phyloP scores from a whole-genome alignment of 2,888 invertebrate genomes.

The Drosophila longiperda region DNA sequence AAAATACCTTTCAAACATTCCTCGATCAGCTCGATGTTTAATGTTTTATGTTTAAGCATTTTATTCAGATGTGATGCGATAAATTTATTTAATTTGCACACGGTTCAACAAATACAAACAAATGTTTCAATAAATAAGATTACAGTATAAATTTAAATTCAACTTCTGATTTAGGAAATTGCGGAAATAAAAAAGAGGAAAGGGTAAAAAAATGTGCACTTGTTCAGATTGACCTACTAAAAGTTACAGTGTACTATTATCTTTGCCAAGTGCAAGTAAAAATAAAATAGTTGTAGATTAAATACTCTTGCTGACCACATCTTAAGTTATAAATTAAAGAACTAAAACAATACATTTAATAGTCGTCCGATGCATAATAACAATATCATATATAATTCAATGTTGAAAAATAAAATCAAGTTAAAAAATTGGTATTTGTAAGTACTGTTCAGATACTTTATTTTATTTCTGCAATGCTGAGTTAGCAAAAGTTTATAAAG shows the following conservation, averaged over 20 bases:
- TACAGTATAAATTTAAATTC: neutral
- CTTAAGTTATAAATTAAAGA: neutral
- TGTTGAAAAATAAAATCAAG: neutral
- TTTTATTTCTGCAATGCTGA: neutral
- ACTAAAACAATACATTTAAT: neutral
- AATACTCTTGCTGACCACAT: neutral
- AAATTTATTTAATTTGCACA: neutral
- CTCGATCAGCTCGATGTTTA: conserved; percentile 76
- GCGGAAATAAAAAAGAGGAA: neutral
- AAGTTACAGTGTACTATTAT: neutral
- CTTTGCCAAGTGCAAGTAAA: neutral
- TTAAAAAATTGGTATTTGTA: neutral
- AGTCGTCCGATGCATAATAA: neutral
- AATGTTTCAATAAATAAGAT: conserved; percentile 29
- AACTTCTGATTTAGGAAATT: neutral
- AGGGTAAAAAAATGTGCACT: neutral
- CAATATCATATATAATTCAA: neutral
- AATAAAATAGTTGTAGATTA: neutral
- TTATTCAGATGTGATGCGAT: neutral
- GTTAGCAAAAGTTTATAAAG: neutral
- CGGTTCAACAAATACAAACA: neutral
- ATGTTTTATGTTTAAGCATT: neutral
- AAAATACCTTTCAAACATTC: conserved; percentile 81
- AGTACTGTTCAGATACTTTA: conserved; percentile 7
- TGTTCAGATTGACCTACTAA: neutral